These are phyloP conservation scores for Leptinotarsa tumamoca DNA, from an alignment of 2,888 invertebrate species.

Conservation along the genomic window DNA sequence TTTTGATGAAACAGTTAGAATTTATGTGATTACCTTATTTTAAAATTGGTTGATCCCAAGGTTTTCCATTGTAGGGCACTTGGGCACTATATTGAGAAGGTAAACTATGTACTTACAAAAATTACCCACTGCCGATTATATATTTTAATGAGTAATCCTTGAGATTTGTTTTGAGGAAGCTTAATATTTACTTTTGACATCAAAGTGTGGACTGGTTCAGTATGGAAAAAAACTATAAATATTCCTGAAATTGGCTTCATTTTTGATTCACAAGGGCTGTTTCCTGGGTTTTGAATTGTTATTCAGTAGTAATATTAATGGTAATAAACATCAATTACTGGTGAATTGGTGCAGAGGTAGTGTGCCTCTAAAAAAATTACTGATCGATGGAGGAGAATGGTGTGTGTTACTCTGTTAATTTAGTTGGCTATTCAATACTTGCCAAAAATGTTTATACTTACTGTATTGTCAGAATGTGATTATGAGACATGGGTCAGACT, in stretches of 20 bases:
- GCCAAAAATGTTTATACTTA: neutral
- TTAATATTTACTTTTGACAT: no score
- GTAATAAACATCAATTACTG: neutral
- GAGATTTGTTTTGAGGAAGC: neutral
- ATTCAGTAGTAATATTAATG: no score
- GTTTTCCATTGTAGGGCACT: no score
- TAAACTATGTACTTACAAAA: neutral
- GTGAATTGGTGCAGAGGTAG: no score
- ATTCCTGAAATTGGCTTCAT: neutral
- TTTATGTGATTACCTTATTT: neutral
- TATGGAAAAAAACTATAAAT: no score
- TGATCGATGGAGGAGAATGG: neutral
- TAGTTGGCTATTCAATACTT: neutral
- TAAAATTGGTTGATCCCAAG: neutral
- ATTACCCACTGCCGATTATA: neutral
- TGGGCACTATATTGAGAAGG: neutral
- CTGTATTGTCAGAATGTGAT: neutral
- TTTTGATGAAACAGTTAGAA: no score
- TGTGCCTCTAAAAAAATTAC: neutral
- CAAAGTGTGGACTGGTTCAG: no score
- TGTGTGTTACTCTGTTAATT: neutral
- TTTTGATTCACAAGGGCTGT: neutral
- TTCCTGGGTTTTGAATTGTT: no score
- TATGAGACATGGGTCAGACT: slow-evolving; percentile 12
- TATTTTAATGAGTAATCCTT: neutral